Percentiles rank a stretch among this genome's conserved stretches.
These are phyloP conservation scores for Noctua janthina DNA, from an alignment of 2,888 invertebrate genomes.

Conservation along the genomic window DNA sequence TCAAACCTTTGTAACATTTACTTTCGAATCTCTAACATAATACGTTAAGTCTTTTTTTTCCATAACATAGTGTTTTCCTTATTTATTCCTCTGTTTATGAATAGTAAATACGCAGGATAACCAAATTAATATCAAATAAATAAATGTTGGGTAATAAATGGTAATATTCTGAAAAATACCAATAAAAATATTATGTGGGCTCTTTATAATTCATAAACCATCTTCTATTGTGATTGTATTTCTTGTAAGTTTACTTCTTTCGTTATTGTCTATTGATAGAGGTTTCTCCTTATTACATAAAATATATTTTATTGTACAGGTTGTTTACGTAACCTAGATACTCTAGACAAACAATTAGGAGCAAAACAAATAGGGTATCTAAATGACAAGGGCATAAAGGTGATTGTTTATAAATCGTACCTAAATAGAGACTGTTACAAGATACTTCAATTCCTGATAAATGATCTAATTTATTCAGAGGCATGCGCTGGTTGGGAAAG, in stretches of 20 bases:
- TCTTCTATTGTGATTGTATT: slow-evolving; percentile 23
- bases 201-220: slow-evolving; percentile 24
- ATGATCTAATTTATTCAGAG: slow-evolving; percentile 27
- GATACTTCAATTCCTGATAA: slow-evolving; percentile 17
- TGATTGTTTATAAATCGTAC: background rate
- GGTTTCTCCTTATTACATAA: background rate
- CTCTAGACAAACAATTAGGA: background rate
- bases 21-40: background rate
- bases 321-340: slow-evolving; percentile 4
- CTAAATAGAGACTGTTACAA: background rate
- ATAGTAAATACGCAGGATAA: background rate
- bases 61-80: background rate
- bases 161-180: background rate
- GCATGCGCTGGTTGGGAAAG: slow-evolving; percentile 21
- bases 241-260: slow-evolving; percentile 12
- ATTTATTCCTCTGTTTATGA: background rate
- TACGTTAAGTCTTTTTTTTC: background rate
- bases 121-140: background rate
- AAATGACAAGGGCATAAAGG: background rate
- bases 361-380: background rate
- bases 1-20: background rate
- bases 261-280: background rate
- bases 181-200: background rate
- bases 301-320: background rate
- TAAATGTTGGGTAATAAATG: background rate